Conservation (phyloP, 2,797 vertebrate genomes). For the Uromys caudimaculatus region DNA sequence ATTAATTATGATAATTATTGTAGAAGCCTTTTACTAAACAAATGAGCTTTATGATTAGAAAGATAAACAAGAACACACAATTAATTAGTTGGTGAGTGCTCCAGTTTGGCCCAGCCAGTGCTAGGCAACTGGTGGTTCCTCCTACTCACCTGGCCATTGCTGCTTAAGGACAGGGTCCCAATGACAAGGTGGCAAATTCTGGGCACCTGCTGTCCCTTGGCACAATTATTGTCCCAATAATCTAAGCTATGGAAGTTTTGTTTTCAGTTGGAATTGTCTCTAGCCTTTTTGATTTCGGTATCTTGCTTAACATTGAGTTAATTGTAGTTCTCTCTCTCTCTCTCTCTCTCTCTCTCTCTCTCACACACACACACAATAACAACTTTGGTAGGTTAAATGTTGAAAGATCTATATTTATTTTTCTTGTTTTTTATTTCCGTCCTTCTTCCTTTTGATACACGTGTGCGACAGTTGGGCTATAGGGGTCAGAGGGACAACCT, state of each 20-base stretch:
- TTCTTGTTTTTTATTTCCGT: not conserved
- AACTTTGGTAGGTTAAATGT: not conserved
- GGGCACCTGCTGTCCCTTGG: not conserved
- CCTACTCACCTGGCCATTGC: not conserved
- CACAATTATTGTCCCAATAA: not conserved
- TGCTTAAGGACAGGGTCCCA: not conserved
- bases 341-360: not conserved
- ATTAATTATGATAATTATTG: slow-evolving; percentile 36
- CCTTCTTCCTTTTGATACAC: not conserved
- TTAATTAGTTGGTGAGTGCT: not conserved
- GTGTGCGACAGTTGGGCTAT: too few species aligned
- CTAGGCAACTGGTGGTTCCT: not conserved
- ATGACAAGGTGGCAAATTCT: not conserved
- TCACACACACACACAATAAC: not conserved
- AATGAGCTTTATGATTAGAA: slow-evolving; percentile 32
- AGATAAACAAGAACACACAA: not conserved
- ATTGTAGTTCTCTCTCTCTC: not conserved
- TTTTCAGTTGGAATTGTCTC: not conserved
- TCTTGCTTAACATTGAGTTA: not conserved
- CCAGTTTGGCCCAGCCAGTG: not conserved
- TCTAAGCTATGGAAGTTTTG: not conserved
- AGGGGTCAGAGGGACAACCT: not conserved
- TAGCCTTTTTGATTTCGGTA: not conserved
- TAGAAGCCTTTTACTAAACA: slow-evolving; percentile 17
- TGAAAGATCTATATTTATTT: not conserved